A percentile compares a stretch with the other conserved stretches of the same genome.
Conservation (phyloP, 2,797 vertebrate genomes). For the Anniella stebbinsi region DNA sequence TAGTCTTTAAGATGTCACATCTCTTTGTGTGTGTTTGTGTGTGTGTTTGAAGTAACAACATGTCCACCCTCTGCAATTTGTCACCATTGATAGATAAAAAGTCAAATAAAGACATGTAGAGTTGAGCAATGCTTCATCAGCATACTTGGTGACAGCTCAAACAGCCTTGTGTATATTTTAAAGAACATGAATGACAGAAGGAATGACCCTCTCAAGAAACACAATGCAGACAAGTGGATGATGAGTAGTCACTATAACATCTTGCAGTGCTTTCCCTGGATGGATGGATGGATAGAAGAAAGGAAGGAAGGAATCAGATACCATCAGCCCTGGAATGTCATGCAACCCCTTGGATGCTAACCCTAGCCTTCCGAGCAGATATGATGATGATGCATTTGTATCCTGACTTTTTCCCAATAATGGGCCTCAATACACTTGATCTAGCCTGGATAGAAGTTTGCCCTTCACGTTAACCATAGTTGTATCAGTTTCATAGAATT, state of each 20-base stretch:
- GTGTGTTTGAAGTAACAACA: background rate
- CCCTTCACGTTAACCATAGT: background rate
- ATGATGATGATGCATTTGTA: too few relatives aligned
- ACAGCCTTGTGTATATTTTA: conserved; percentile 15
- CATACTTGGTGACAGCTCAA: conserved; percentile 28
- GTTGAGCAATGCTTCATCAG: conserved; percentile 1
- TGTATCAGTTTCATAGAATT: conserved; percentile 12
- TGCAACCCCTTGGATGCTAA: background rate
- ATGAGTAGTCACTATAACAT: background rate
- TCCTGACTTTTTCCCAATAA: too few relatives aligned
- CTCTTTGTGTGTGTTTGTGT: background rate
- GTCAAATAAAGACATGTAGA: conserved; percentile 4
- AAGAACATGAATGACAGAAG: conserved; percentile 19
- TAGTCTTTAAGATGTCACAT: background rate
- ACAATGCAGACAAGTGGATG: conserved; percentile 2
- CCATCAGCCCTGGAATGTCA: background rate
- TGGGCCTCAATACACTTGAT: too few relatives aligned
- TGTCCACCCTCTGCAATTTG: conserved; percentile 5
- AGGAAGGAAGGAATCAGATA: background rate
- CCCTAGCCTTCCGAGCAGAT: background rate
- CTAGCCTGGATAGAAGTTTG: background rate
- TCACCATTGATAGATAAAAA: conserved; percentile 5
- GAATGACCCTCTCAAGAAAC: background rate
- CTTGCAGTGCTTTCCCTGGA: conserved; percentile 12
- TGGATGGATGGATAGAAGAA: background rate